Conservation (phyloP, 2,113 vertebrate species). For the Pandion haliaetus region DNA sequence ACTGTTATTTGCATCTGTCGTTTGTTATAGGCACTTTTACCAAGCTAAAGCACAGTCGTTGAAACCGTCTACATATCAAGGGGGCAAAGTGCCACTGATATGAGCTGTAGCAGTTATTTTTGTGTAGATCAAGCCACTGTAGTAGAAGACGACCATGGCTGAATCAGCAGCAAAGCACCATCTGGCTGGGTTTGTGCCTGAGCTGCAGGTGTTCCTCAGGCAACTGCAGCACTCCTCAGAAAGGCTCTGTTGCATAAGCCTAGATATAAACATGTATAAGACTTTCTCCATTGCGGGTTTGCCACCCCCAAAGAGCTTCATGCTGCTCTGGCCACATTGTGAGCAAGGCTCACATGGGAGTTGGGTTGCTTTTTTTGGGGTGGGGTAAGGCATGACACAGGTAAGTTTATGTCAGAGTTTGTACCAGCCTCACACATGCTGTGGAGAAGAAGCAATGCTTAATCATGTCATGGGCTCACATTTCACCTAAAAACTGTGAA, state of each 20-base stretch:
- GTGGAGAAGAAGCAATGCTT: background rate
- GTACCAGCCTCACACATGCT: background rate
- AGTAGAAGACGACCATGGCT: background rate
- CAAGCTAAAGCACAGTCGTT: background rate
- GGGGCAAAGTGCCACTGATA: background rate
- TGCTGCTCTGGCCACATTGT: background rate
- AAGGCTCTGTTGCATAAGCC: background rate
- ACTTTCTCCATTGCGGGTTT: background rate
- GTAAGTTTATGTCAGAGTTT: background rate
- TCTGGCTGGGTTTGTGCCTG: background rate
- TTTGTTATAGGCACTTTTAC: background rate
- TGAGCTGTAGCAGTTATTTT: background rate
- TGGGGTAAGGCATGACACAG: background rate
- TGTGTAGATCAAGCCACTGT: background rate
- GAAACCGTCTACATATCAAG: background rate
- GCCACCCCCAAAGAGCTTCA: background rate
- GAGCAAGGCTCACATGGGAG: background rate
- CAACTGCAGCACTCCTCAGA: background rate
- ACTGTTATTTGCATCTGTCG: background rate
- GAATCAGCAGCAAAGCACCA: background rate
- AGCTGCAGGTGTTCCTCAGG: too few species aligned
- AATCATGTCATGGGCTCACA: background rate
- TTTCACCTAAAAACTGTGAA: background rate
- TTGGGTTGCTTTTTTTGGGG: background rate
- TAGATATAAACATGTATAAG: background rate